Base-by-base conservation (phyloP, 2,113 vertebrate species). In the Egretta garzetta region DNA sequence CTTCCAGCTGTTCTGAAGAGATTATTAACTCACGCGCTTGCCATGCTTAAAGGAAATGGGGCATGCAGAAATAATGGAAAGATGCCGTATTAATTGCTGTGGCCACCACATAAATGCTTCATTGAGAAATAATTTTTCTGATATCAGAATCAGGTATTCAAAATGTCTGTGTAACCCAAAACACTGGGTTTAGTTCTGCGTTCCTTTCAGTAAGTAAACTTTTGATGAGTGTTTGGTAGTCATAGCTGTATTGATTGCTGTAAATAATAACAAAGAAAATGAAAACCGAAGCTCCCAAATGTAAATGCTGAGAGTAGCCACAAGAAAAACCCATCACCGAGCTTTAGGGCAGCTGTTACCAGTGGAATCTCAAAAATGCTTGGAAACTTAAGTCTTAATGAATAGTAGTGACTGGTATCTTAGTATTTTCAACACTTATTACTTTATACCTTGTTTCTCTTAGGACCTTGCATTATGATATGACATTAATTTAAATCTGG, bases 31-130 rank as follows among this genome's bases (percentile, higher is more conserved):
- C 80, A 16, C 56, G 41, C 72, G 16, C 32, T 83, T 89, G 32
- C 49, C 47, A 37, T 4, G 17, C 85, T 86, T 56, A 59, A 47
- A 90, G 52, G 82, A 95, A 95, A 90, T 32, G 52, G 37, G 60
- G 72, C 86, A 73, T 85, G 64, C 43, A 90, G 66, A 82, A 87
- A 81, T 94, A 90, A 91, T 76, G 83, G 70, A 49, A 88, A 87
- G 50, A 37, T 75, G 52, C 53, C 24, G 67, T 92, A 71, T 92
- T 85, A 80, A 87, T 70, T 64, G 64, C 67, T 71, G 55, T 47
- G 32, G 74, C 67, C 22, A 11, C 63, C 50, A 32, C 37, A 80
- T 93, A 93, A 96, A 91, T 90, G 70, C 88, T 88, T 86, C 52
- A 63, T 15, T 37, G 75, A 88, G 74, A 94, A 94, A 74, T 80